A percentile compares a stretch with the other conserved stretches of the same genome.
These are phyloP conservation scores for Sus cebifrons DNA, from an alignment of 2,797 vertebrate genomes.

Conservation along the genomic window DNA sequence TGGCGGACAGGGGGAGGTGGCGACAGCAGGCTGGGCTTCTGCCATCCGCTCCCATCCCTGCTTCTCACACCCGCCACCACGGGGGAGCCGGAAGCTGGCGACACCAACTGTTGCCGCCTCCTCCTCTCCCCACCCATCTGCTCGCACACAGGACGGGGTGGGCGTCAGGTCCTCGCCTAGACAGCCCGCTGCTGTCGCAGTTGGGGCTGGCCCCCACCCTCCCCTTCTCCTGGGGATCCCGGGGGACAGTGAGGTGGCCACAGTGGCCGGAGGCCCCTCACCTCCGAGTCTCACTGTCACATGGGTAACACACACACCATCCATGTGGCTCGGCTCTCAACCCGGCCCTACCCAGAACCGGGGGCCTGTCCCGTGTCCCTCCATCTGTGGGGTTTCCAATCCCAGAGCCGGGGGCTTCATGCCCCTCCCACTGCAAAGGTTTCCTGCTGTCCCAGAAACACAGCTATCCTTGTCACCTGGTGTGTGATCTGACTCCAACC, in stretches of 20 bases:
- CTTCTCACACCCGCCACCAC: conserved; percentile 56
- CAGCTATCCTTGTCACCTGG: not conserved
- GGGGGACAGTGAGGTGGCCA: not conserved
- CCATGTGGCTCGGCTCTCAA: fast-evolving
- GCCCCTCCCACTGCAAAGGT: not conserved
- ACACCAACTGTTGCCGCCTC: conserved; percentile 60
- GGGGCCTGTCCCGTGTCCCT: not conserved
- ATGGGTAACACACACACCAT: fast-evolving
- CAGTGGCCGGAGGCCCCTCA: not conserved
- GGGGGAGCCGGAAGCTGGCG: conserved; percentile 57
- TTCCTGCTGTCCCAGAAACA: not conserved
- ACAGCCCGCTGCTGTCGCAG: not conserved
- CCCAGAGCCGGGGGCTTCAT: not conserved
- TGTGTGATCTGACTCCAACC: not conserved
- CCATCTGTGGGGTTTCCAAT: not conserved
- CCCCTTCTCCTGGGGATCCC: not conserved
- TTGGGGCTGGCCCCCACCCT: not conserved
- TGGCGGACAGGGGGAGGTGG: not conserved
- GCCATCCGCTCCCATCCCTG: not conserved
- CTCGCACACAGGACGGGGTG: not conserved
- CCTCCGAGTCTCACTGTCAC: fast-evolving
- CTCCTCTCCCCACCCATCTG: conserved; percentile 79
- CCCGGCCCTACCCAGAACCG: fast-evolving
- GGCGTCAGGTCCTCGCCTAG: not conserved
- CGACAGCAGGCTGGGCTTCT: not conserved